Evolutionary conservation across 2,888 invertebrate genomes (phyloP), one percentile per base, ranked within the genome.

Genomic region (Timema cristinae): DNA sequence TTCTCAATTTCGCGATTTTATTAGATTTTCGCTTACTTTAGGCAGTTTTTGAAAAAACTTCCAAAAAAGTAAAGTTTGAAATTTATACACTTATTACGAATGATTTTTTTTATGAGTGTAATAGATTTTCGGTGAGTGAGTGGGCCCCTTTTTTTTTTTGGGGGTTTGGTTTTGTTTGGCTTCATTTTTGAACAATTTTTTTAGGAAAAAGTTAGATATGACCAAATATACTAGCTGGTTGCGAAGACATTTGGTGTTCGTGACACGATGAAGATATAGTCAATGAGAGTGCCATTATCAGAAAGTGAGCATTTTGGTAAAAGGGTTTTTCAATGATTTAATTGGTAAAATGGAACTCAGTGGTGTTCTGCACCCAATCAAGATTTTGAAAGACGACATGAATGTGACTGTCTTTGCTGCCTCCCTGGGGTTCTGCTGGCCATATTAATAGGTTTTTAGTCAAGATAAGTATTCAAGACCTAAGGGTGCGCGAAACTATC

Each of bases 281-380:
- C 16, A 32, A 63, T 8, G 8, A 10, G 11, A 63, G 63, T 63
- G 47, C 6, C 63, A 63, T 16, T 11, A 32, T 47, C 16, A 63
- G 5, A 63, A 9, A 63, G 9, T 10, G 63, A 63, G 63, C 63
- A 63, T 16, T 63, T 16, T 2, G 15, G 7, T 16, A 8, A 32
- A 63, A 63, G 63, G 48, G 6, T 9, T 16, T 15, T 63, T 1
- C 16, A 32, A 63, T 47, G 16, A 9, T 13, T 7, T 63, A 63
- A 8, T 9, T 63, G 63, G 63, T 47, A 63, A 48, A 13, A 63
- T 63, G 63, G 63, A 32, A 63, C 63, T 47, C 63, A 63, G 16
- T 16, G 63, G 63, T 63, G 48, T 32, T 32, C 32, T 48, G 47
- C 10, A 11, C 32, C 32, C 6, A 13, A 47, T 47, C 32, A 16